Evolutionary conservation across 2,888 invertebrate genomes (phyloP).

Genomic region (Pardosa pseudoannulata): DNA sequence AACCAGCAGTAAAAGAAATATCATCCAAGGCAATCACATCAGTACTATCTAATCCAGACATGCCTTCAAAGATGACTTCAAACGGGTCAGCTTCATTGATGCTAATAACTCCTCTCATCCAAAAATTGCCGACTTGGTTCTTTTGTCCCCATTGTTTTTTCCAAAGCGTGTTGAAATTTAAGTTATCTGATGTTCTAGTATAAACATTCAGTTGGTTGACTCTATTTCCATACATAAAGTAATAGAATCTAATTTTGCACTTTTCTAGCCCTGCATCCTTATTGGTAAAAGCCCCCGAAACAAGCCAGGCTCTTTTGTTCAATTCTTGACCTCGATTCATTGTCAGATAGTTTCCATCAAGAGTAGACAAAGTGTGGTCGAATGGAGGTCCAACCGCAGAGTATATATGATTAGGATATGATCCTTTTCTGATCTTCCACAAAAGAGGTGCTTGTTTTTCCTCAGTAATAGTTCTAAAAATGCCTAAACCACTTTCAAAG

Average conservation of each 20-base stretch:
- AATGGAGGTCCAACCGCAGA: constrained; percentile 61
- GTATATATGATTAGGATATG: not conserved
- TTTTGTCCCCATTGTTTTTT: constrained; percentile 26
- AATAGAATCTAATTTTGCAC: constrained; percentile 71
- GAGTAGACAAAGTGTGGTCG: constrained; percentile 69
- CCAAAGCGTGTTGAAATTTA: not conserved
- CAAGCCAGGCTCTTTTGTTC: constrained; percentile 65
- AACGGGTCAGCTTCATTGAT: constrained; percentile 43
- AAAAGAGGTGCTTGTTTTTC: constrained; percentile 5
- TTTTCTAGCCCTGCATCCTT: not conserved
- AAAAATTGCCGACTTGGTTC: constrained; percentile 64
- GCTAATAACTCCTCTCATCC: constrained; percentile 49
- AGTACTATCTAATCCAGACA: constrained; percentile 16
- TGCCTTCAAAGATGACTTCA: constrained; percentile 71
- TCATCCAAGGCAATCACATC: constrained; percentile 73
- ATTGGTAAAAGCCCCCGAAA: constrained; percentile 50
- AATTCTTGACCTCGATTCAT: not conserved
- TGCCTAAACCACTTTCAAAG: constrained; percentile 54
- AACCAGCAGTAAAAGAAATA: constrained; percentile 65
- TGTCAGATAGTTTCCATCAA: constrained; percentile 54
- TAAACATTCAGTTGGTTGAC: constrained; percentile 61
- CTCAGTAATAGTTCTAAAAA: constrained; percentile 30
- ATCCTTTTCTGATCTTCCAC: constrained; percentile 58
- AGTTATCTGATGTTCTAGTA: not conserved
- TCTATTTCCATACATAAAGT: constrained; percentile 71